Percentiles rank a stretch among this genome's conserved stretches.
These are phyloP conservation scores for Ennomos erosarius DNA, from an alignment of 2,888 invertebrate genomes.

Conservation along the genomic window DNA sequence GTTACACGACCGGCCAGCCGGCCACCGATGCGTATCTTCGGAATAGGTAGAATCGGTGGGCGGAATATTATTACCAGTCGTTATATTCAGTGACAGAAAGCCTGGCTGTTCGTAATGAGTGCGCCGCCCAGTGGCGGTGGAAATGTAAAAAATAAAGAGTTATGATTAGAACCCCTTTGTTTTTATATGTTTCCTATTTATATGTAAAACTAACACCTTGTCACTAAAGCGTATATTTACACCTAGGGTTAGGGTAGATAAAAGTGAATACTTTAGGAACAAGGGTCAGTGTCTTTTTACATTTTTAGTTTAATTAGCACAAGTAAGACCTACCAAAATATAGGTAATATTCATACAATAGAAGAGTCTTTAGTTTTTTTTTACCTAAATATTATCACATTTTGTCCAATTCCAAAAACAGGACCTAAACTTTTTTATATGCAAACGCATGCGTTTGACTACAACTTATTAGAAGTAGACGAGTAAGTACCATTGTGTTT, in stretches of 20 bases:
- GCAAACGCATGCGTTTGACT: no score
- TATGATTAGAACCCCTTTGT: slow-evolving; percentile 39
- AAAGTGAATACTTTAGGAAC: no score
- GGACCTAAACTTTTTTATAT: no score
- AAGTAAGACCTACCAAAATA: no score
- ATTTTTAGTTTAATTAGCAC: no score
- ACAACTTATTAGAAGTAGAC: no score
- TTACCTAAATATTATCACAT: no score
- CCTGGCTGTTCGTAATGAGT: slow-evolving; percentile 58
- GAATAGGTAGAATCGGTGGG: slow-evolving; percentile 80
- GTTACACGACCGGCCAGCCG: slow-evolving; percentile 61
- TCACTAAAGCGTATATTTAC: background rate
- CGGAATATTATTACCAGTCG: slow-evolving; percentile 79
- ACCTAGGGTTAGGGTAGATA: no score
- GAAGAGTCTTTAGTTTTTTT: no score
- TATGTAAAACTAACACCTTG: background rate
- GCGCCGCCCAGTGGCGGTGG: slow-evolving; percentile 61
- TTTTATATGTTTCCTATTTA: slow-evolving; percentile 17
- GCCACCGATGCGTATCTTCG: slow-evolving; percentile 81
- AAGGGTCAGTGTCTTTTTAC: no score
- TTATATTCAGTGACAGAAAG: slow-evolving; percentile 71
- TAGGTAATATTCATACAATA: no score
- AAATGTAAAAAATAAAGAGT: slow-evolving; percentile 46
- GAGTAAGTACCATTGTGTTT: background rate
- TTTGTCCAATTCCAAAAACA: no score